Percentiles rank a stretch among this genome's conserved stretches.
These are phyloP conservation scores for Drosophila parvula DNA, from an alignment of 1,140 invertebrate genomes.

Conservation along the genomic window DNA sequence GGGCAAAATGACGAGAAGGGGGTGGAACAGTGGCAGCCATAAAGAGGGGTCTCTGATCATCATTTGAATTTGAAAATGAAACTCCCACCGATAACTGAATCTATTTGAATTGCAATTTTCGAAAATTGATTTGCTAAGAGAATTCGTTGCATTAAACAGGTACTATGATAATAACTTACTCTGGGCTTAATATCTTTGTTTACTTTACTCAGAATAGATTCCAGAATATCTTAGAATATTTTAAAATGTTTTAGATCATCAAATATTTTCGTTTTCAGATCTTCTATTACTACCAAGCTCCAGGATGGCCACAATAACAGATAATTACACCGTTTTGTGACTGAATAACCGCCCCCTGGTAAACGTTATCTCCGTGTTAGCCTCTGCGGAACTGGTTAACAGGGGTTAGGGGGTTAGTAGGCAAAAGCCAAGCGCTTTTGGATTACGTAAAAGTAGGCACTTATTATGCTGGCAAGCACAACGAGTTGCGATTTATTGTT, in stretches of 20 bases:
- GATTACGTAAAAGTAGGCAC: slow-evolving; percentile 78
- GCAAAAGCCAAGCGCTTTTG: slow-evolving; percentile 49
- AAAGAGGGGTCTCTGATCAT: not conserved
- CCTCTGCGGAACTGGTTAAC: slow-evolving; percentile 13
- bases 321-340: slow-evolving; percentile 24
- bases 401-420: not conserved
- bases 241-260: too few relatives aligned
- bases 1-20: slow-evolving; percentile 23
- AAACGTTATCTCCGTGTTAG: slow-evolving; percentile 24
- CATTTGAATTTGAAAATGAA: not conserved
- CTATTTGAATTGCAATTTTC: slow-evolving; percentile 15
- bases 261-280: too few relatives aligned
- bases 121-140: slow-evolving; percentile 12
- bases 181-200: slow-evolving; percentile 1
- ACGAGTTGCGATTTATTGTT: slow-evolving; percentile 81
- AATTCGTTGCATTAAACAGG: not conserved
- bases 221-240: too few relatives aligned
- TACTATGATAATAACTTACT: not conserved
- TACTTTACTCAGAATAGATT: not conserved
- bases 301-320: not conserved
- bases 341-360: slow-evolving; percentile 2
- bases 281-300: too few relatives aligned
- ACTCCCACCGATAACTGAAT: not conserved
- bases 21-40: slow-evolving; percentile 14
- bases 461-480: slow-evolving; percentile 81